Evolutionary conservation across 2,888 invertebrate genomes (phyloP).

Genomic region (Limnephilus lunatus): DNA sequence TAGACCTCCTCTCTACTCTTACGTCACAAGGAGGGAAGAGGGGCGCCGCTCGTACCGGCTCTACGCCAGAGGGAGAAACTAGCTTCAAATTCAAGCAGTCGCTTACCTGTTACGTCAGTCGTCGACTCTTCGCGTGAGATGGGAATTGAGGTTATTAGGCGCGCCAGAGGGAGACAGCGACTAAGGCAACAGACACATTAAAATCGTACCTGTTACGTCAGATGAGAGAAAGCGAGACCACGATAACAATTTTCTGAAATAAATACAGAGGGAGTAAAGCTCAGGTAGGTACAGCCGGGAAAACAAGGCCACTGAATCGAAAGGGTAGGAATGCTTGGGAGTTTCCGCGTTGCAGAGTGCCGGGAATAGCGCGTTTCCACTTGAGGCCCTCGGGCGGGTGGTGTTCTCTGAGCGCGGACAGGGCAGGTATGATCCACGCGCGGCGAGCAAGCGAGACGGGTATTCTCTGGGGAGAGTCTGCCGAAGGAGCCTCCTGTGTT

Average conservation of each 20-base stretch:
- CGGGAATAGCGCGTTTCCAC: constrained; percentile 3
- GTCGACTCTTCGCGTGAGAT: constrained; percentile 46
- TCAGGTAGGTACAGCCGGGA: constrained; percentile 31
- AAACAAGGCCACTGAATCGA: constrained; percentile 24
- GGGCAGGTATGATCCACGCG: constrained; percentile 58
- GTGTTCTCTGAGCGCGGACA: constrained; percentile 5
- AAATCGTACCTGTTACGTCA: constrained; percentile 64
- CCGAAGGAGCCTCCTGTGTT: constrained; percentile 33
- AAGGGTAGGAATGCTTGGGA: not conserved
- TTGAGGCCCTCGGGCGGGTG: not conserved
- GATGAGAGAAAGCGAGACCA: constrained; percentile 57
- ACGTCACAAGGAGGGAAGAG: constrained; percentile 59
- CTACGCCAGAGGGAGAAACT: constrained; percentile 45
- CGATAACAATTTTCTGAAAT: constrained; percentile 39
- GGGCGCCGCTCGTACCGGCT: constrained; percentile 17
- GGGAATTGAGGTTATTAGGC: not conserved
- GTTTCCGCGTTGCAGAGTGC: not conserved
- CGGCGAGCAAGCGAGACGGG: constrained; percentile 53
- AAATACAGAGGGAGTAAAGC: not conserved
- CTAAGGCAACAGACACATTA: constrained; percentile 58
- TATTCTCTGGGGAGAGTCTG: constrained; percentile 47
- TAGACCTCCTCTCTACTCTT: constrained; percentile 49
- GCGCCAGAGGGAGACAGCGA: constrained; percentile 47
- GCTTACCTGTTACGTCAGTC: constrained; percentile 63
- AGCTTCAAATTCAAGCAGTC: constrained; percentile 42